Conservation (phyloP, 2,888 invertebrate species). For the Parochlus steinenii region DNA sequence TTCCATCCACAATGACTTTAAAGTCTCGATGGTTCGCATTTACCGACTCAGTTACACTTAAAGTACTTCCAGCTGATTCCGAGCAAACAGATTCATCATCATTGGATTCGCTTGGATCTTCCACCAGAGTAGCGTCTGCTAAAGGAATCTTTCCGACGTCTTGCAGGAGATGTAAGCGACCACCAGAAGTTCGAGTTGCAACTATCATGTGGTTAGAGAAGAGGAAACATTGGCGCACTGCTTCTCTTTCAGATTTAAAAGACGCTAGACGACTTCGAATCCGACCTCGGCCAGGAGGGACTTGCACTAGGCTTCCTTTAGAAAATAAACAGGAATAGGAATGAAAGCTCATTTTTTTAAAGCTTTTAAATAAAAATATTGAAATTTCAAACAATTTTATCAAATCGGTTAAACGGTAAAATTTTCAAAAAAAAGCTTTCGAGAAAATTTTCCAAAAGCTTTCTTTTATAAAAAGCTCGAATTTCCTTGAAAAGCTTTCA, state of each 20-base stretch:
- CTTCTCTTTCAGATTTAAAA: slow-evolving; percentile 50
- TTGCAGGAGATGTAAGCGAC: slow-evolving; percentile 72
- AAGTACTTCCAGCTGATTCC: slow-evolving; percentile 15
- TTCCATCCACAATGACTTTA: slow-evolving; percentile 17
- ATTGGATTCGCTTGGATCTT: slow-evolving; percentile 57
- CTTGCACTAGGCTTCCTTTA: slow-evolving; percentile 59
- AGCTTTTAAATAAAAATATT: slow-evolving; percentile 7
- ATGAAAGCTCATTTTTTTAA: neutral
- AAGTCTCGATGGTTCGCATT: slow-evolving; percentile 16
- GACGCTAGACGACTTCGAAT: slow-evolving; percentile 39
- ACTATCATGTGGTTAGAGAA: slow-evolving; percentile 82
- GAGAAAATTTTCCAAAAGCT: too few relatives aligned
- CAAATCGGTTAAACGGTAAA: neutral
- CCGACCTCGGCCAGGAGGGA: slow-evolving; percentile 39
- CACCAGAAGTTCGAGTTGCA: slow-evolving; percentile 64
- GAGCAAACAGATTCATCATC: slow-evolving; percentile 46
- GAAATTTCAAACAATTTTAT: neutral
- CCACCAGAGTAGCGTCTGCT: slow-evolving; percentile 69
- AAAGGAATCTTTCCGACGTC: slow-evolving; percentile 66
- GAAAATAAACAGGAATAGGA: too few relatives aligned
- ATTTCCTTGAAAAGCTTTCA: too few relatives aligned
- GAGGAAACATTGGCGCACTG: slow-evolving; percentile 67
- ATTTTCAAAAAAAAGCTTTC: neutral
- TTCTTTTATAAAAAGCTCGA: too few relatives aligned
- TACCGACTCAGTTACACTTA: slow-evolving; percentile 16